Evolutionary conservation across 2,797 vertebrate genomes (phyloP), one percentile per base, ranked within the genome.

Genomic region (Etheostoma perlongum): DNA sequence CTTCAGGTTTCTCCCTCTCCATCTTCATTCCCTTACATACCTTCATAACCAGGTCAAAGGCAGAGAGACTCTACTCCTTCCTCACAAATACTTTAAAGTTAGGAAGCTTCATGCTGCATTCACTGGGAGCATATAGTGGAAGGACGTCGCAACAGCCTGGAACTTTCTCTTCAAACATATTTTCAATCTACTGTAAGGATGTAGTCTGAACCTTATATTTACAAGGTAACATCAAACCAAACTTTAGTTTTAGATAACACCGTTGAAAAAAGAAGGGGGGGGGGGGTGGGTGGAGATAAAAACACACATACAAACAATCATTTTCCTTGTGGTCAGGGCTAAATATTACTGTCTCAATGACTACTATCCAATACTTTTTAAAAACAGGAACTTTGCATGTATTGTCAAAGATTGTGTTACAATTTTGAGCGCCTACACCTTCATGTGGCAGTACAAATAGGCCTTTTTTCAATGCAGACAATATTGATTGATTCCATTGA

Each of bases 1-100:
- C 69, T 64, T 63, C 44, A 71, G 57, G 64, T 74, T 51, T 44
- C 58, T 57, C 25, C 8, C 11, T 53, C 21, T 67, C 52, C 42
- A 64, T 70, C 55, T 49, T 40, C 30, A 23, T 51, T 60, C 54
- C 83, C 72, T 83, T 85, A 30, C 30, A 5, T 30, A 76, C 54
- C 79, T 86, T 40, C 61, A 70, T 54, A 81, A 89, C 65, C 79
- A 72, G 85, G 82, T 79, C 85, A 81, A 88, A 68, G 25, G 64
- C n/a, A 23, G 18, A 48, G 19, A 66, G 36, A 79, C 59, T 74
- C 72, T 36, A 49, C n/a, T 21, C n/a, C 61, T 33, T 25, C 40
- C 51, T 53, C 55, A 12, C 40, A 49, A 60, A 67, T 33, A 49
- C 46, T 30, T 30, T 30, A 30, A 30, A 30, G 30, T 30, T 30